Evolutionary conservation across 2,888 invertebrate species (phyloP), one percentile per base, ranked within the genome.

Genomic region (Meliscaeva auricollis): DNA sequence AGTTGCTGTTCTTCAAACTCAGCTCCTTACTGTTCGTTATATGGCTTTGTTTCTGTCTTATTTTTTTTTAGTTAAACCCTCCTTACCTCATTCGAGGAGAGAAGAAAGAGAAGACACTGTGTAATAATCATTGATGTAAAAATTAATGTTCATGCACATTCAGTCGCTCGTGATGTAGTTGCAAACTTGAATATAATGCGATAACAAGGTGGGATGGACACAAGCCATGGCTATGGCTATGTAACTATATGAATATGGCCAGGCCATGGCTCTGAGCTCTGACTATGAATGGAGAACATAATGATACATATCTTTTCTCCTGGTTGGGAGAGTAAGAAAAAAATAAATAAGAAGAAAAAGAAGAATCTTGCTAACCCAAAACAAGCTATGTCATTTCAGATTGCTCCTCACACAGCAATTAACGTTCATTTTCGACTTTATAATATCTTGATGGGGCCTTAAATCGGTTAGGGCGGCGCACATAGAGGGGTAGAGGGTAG

Each of bases 181-280:
- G 82, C 73, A 74, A 83, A 83, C 41, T 69, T 70, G 64, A 68
- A 56, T 46, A 70, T 74, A 79, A 84, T 84, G 79, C 79, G 83
- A 84, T 84, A 84, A 85, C 85, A 85, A 85, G 80, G 75, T 85
- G 85, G 80, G 76, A 76, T 76, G 85, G 80, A 80, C 84, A 80
- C 75, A 75, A 75, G 50, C 46, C 74, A 54, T 26, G 46, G 44
- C 6, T 46, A 30, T 60, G 44, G 50, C 41, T 35, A 41, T 48
- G 26, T 44, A 15, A 9, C 4, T 30, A 26, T 30, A 26, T 44
- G 9, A 6, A 26, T 11, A 62, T 30, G 62, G 6, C 0, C n/a
- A 22, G 9, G 13, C 11, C 17, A 30, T 64, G 32, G 15, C 22
- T 62, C 26, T 15, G 30, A 32, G 11, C 22, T 20, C 4, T 20